phyloP scores from a whole-genome alignment of 1,140 invertebrate species.

The Colletes latitarsis region DNA sequence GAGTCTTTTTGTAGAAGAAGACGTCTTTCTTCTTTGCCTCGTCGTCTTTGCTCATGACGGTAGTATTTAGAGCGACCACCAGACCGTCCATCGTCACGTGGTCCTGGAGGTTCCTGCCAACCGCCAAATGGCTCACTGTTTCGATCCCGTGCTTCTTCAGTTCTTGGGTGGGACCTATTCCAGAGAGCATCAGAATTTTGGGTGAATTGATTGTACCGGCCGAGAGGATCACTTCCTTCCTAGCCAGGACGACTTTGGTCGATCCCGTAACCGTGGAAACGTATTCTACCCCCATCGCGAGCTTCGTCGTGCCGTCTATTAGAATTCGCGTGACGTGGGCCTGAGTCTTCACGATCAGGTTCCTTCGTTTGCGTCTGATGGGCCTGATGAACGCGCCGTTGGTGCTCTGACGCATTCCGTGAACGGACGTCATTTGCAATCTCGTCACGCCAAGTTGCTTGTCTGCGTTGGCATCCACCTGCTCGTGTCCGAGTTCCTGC shows the following conservation, averaged over 20 bases:
- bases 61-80: conserved; percentile 81
- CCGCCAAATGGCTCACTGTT: conserved; percentile 83
- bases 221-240: conserved; percentile 86
- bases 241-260: conserved; percentile 79
- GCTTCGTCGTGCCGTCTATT: conserved; percentile 86
- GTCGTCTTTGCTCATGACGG: conserved; percentile 78
- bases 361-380: conserved; percentile 85
- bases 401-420: conserved; percentile 86
- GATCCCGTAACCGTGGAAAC: conserved; percentile 75
- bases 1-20: conserved; percentile 74
- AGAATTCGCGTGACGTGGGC: conserved; percentile 87
- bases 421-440: conserved; percentile 82
- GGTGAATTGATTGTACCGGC: conserved; percentile 84
- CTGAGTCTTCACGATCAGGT: conserved; percentile 87
- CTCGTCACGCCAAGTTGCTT: conserved; percentile 83
- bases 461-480: conserved; percentile 82
- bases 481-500: conserved; percentile 82
- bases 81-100: conserved; percentile 84
- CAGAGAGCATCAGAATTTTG: conserved; percentile 83
- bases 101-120: conserved; percentile 88
- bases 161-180: conserved; percentile 82
- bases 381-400: conserved; percentile 88
- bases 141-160: conserved; percentile 80
- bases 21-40: conserved; percentile 81
- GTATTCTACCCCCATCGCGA: conserved; percentile 87